Evolutionary conservation across 2,113 vertebrate genomes (phyloP), one percentile per base, ranked within the genome.

Genomic region (Scomber colias): DNA sequence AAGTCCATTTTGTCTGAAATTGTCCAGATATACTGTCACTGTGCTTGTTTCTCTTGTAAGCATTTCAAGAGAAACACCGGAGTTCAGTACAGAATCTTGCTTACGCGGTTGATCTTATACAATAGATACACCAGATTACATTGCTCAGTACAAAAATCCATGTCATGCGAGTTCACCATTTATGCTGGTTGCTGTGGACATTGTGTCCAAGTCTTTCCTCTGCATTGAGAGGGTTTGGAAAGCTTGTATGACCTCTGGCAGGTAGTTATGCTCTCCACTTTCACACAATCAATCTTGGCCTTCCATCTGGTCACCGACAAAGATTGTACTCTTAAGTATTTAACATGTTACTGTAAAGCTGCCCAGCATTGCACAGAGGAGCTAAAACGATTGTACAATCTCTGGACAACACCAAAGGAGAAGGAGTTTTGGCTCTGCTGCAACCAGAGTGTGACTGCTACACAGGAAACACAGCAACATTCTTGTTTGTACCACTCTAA

Each of bases 221-320:
- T 40, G 35, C 35, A 40, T 9, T 40, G 35, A 40, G 35, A 9
- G 8, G 2, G 35, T 40, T 40, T 40, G 35, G 35, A 40, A 2
- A 40, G 35, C 35, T 40, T 40, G 35, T 40, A 40, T 40, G 35
- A 40, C 9, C 35, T 40, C 9, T 40, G 35, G 35, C 35, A 40
- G 35, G 35, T 40, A 9, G 35, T 40, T 40, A 27, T 27, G 24
- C 35, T 9, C 7, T 9, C 35, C 56, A 27, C 24, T 27, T 27
- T 27, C 24, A 27, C 24, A 27, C 24, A 35, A 16, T 72, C 70
- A 72, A 61, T 60, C 24, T 27, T 48, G 11, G 11, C 11, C 17
- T 71, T 21, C 69, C 44, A 72, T 60, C 70, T 60, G 24, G 55
- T 71, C 11, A 8, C 10, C 8, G 55, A 49, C 35, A 59, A 17